Evolutionary conservation across 2,797 vertebrate species (phyloP), one percentile per base, ranked within the genome.

Genomic region (Melanogrammus aeglefinus): DNA sequence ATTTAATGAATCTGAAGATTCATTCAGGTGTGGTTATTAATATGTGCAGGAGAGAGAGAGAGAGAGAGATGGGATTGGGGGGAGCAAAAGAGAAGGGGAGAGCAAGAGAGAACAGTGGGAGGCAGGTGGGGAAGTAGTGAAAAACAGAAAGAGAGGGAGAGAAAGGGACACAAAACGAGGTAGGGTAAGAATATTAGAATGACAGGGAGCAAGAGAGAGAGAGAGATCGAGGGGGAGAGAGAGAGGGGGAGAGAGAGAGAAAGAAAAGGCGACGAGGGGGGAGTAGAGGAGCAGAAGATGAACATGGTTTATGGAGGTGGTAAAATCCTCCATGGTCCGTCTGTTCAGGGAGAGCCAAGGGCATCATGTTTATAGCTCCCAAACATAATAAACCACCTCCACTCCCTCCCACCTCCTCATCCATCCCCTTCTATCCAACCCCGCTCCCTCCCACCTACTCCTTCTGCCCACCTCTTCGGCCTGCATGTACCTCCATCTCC

Each of bases 321-420:
- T 95, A 94, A 95, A 94, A 94, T 90, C 90, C 89, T 93, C 92
- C 91, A 94, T 92, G 93, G 92, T 94, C 93, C 92, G 91, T 94
- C 93, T 94, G 93, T 90, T 94, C 83, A 87, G 91, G 91, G 94
- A 93, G 90, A 93, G 91, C 93, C 93, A 95, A 95, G 94, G 94
- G 94, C 94, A 94, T 91, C 88, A 90, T 94, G 92, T 94, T 95
- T 95, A 94, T 91, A 85, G 88, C 90, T 86, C 85, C 87, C 92
- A 93, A 93, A 94, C 92, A 93, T 93, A 93, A 94, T 94, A 94
- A 95, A 95, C 85, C 91, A 94, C 90, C 88, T 87, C 86, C 90
- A 88, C 92, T 88, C 82, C 90, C 63, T 12, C 63, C 63, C n/a
- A 90, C 92, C 91, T 92, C 89, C 89, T 85, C 87, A 88, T 87